Evolutionary conservation across 2,888 invertebrate genomes (phyloP), one percentile per base, ranked within the genome.

Genomic region (Laspeyria flexula): DNA sequence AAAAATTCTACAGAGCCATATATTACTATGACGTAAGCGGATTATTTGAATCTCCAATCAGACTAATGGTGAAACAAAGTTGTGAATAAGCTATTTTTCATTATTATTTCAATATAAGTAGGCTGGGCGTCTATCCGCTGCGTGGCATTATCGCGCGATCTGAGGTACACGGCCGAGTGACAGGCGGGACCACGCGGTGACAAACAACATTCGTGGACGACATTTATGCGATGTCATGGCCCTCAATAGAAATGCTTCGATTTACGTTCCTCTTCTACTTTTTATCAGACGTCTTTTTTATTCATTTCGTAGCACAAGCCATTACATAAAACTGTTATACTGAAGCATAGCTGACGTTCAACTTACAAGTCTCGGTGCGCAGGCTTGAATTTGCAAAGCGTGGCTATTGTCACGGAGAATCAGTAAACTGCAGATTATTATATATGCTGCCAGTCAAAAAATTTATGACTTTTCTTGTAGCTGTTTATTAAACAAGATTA

Each of bases 201-300:
- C 91, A 90, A 88, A 91, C 89, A 88, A 86, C 86, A 87, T 89
- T 85, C 85, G 80, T 83, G 80, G 62, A 65, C 78, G 85, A 82
- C 86, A 75, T 85, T 90, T 90, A 85, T 91, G 91, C 90, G 74
- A 74, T 72, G 89, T 90, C 92, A 92, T 85, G 88, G 81, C 70
- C 73, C 79, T 90, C 89, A 86, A 90, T 90, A 88, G 88, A 89
- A 88, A 88, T 85, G 83, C 88, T 83, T 85, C 85, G 85, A 86
- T 85, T 85, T 82, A 84, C 79, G 79, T 81, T 82, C 80, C 77
- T 79, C 78, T 71, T 76, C 73, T 71, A 79, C 61, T 84, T 86
- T 86, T 85, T 83, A 78, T 81, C 66, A 73, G 75, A 82, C 77
- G 70, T 81, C 80, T 81, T 80, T 85, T 83, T 85, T 77, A 79